These are phyloP conservation scores for Sturnus vulgaris DNA, from an alignment of 2,113 vertebrate genomes.

Conservation along the genomic window DNA sequence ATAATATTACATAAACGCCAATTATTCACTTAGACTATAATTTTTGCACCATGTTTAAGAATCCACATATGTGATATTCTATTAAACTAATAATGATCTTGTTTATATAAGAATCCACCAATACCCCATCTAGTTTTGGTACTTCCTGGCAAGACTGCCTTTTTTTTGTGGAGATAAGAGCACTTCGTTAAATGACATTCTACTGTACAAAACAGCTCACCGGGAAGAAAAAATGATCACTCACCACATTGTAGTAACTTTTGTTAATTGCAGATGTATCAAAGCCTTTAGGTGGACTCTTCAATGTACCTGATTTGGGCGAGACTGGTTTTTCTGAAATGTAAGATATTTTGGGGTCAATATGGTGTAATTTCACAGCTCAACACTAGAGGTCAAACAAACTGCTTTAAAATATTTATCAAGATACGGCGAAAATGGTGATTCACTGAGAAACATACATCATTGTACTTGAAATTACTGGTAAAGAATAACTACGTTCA, in stretches of 20 bases:
- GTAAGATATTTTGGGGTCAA: conserved; percentile 4
- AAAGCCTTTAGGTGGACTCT: conserved; percentile 96
- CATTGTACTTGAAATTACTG: neutral
- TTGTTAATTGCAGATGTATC: conserved; percentile 94
- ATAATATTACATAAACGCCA: neutral
- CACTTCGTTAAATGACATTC: neutral
- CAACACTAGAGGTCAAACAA: conserved; percentile 47
- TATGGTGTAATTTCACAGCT: neutral
- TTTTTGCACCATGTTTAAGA: neutral
- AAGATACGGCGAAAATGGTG: neutral
- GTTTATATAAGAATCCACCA: neutral
- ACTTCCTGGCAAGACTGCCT: neutral
- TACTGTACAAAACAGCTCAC: neutral
- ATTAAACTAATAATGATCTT: neutral
- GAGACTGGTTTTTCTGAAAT: conserved; percentile 92
- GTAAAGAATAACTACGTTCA: neutral
- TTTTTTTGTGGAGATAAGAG: neutral
- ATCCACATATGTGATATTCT: neutral
- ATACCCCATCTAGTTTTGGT: neutral
- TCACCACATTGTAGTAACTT: conserved; percentile 98
- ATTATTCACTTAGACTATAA: neutral
- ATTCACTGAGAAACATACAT: neutral
- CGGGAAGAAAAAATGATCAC: conserved; percentile 14
- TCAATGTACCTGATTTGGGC: conserved; percentile 90
- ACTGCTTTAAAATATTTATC: neutral